A percentile compares a stretch with the other conserved stretches of the same genome.
Conservation (phyloP, 2,797 vertebrate genomes). For the Gymnothorax reevesii region DNA sequence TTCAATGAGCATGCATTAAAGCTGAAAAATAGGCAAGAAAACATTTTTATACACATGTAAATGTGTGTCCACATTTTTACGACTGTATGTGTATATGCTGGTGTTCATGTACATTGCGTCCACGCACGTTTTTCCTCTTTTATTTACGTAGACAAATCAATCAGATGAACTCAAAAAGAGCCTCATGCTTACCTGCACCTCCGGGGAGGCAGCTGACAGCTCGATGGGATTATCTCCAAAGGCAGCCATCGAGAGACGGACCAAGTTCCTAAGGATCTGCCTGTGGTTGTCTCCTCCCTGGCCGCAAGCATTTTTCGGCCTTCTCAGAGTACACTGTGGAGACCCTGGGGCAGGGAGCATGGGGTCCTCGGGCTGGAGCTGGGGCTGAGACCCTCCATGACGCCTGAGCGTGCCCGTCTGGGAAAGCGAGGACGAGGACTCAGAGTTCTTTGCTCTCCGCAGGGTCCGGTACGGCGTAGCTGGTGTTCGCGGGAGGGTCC, state of each 20-base stretch:
- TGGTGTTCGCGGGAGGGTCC: conserved; percentile 57
- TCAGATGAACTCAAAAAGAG: not conserved
- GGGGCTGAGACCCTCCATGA: conserved; percentile 56
- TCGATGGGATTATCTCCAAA: conserved; percentile 81
- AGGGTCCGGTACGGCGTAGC: conserved; percentile 60
- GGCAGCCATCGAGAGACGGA: conserved; percentile 90
- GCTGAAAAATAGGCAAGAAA: not conserved
- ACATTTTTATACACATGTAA: not conserved
- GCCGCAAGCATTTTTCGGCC: conserved; percentile 60
- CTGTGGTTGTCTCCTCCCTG: conserved; percentile 69
- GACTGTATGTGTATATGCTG: not conserved
- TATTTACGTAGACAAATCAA: not conserved
- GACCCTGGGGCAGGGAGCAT: conserved; percentile 31
- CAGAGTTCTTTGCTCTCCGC: conserved; percentile 67
- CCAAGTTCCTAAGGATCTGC: conserved; percentile 85
- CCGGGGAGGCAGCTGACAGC: conserved; percentile 83
- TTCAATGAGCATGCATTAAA: not conserved
- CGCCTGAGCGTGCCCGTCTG: conserved; percentile 53
- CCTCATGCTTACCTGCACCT: conserved; percentile 85
- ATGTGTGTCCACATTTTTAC: not conserved
- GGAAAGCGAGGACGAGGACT: conserved; percentile 39
- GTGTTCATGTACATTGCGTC: not conserved
- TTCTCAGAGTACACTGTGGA: conserved; percentile 64
- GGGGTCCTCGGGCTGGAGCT: conserved; percentile 28
- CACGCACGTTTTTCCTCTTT: not conserved